Conservation (phyloP, 1,140 invertebrate species). For the Drosophila willistoni region DNA sequence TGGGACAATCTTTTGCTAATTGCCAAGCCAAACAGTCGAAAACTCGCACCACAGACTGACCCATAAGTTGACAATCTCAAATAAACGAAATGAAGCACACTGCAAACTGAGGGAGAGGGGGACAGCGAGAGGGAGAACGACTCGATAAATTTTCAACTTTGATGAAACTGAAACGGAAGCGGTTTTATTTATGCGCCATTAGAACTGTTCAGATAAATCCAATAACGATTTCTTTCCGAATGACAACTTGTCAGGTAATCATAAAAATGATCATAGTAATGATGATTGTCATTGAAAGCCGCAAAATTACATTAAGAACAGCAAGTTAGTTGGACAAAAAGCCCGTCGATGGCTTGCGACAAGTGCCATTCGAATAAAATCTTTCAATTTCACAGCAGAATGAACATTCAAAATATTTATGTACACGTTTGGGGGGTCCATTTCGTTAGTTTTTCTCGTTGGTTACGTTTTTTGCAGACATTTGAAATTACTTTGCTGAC, state of each 20-base stretch:
- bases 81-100: slow-evolving; percentile 63
- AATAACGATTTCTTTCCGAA: slow-evolving; percentile 70
- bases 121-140: slow-evolving; percentile 10
- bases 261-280: slow-evolving; percentile 28
- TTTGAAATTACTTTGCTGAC: slow-evolving; percentile 78
- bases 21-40: slow-evolving; percentile 29
- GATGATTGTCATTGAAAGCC: slow-evolving; percentile 60
- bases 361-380: slow-evolving; percentile 65
- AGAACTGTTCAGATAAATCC: slow-evolving; percentile 63
- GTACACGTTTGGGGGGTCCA: slow-evolving; percentile 39
- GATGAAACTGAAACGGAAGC: slow-evolving; percentile 77
- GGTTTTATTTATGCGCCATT: slow-evolving; percentile 59
- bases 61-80: slow-evolving; percentile 64
- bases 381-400: slow-evolving; percentile 74
- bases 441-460: slow-evolving; percentile 21
- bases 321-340: slow-evolving; percentile 13
- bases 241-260: slow-evolving; percentile 65
- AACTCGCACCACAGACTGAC: slow-evolving; percentile 39
- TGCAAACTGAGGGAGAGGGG: slow-evolving; percentile 30
- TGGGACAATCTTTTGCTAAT: slow-evolving; percentile 66
- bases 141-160: slow-evolving; percentile 67
- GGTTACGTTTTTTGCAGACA: slow-evolving; percentile 32
- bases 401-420: slow-evolving; percentile 55
- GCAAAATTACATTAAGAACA: slow-evolving; percentile 68
- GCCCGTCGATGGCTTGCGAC: slow-evolving; percentile 23